These are phyloP conservation scores for Drosophila percnosoma DNA, from an alignment of 2,888 invertebrate genomes.

Conservation along the genomic window DNA sequence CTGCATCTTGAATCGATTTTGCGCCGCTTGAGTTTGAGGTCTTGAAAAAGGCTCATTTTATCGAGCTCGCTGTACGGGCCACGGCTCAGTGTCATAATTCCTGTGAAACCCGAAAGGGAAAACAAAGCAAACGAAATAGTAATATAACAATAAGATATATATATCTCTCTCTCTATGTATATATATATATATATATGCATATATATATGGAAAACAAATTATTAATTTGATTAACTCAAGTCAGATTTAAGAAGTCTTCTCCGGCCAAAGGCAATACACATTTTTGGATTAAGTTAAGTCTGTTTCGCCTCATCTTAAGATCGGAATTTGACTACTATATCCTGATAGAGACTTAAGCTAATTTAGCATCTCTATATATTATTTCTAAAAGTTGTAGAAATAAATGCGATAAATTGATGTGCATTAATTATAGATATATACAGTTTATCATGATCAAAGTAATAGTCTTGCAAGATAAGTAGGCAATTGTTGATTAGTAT, in stretches of 20 bases:
- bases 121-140: not conserved
- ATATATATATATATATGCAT: not conserved
- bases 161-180: too few relatives aligned
- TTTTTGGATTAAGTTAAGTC: not conserved
- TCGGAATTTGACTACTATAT: not conserved
- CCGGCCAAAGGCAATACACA: not conserved
- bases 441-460: not conserved
- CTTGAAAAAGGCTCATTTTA: conserved; percentile 99
- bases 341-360: not conserved
- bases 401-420: not conserved
- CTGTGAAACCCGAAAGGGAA: conserved; percentile 84
- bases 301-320: not conserved
- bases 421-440: not conserved
- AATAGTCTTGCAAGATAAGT: not conserved
- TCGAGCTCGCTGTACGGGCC: conserved; percentile 97
- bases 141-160: not conserved
- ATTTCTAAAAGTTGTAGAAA: not conserved
- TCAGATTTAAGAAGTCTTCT: not conserved
- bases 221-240: not conserved
- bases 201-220: not conserved
- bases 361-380: not conserved
- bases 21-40: conserved; percentile 98
- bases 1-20: conserved; percentile 98
- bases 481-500: not conserved
- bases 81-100: conserved; percentile 99